phyloP scores from a whole-genome alignment of 1,140 invertebrate species.

The Pogonomyrmex barbatus region DNA sequence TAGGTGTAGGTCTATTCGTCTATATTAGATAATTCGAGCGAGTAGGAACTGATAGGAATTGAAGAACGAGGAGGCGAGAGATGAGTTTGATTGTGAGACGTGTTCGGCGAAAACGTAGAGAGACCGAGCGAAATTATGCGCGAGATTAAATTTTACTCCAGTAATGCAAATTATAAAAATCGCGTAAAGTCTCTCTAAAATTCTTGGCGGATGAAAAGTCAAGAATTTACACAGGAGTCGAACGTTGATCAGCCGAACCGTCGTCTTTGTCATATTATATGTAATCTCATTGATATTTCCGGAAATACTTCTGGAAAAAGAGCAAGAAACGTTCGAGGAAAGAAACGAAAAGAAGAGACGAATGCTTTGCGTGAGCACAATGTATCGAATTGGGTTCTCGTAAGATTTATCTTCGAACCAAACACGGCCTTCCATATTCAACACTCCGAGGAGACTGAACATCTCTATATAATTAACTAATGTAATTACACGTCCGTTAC shows the following conservation, averaged over 20 bases:
- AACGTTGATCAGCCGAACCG: slow-evolving; percentile 39
- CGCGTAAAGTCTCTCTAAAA: neutral
- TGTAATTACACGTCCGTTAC: slow-evolving; percentile 26
- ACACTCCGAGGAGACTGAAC: slow-evolving; percentile 73
- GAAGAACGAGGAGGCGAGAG: neutral
- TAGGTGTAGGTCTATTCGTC: slow-evolving; percentile 55
- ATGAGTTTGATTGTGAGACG: neutral
- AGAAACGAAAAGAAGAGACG: neutral
- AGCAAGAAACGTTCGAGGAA: neutral
- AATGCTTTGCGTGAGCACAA: neutral
- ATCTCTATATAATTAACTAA: slow-evolving; percentile 55
- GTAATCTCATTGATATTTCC: neutral
- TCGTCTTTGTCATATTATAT: slow-evolving; percentile 54
- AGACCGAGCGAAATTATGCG: slow-evolving; percentile 29
- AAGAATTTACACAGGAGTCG: slow-evolving; percentile 11
- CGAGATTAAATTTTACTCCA: slow-evolving; percentile 27
- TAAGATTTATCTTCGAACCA: slow-evolving; percentile 66
- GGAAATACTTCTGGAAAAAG: neutral
- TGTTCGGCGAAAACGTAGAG: neutral
- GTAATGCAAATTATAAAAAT: neutral
- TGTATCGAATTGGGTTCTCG: neutral
- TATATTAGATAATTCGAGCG: slow-evolving; percentile 39
- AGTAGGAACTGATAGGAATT: neutral
- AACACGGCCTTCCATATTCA: slow-evolving; percentile 73
- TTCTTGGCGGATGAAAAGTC: slow-evolving; percentile 6